Conservation (phyloP, 1,140 invertebrate genomes). For the Listronotus bonariensis region DNA sequence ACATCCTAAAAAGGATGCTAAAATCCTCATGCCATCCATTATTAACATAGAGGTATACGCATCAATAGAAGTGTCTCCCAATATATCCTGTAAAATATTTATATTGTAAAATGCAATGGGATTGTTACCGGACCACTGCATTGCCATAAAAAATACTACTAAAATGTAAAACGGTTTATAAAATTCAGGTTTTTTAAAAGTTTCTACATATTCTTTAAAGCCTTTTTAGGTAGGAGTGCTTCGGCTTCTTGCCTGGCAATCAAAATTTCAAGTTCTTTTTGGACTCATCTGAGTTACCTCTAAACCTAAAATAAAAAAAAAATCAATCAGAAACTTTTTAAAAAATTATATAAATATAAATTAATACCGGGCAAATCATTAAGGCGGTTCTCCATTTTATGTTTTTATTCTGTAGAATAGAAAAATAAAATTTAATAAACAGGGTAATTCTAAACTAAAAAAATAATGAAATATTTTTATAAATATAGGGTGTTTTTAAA, state of each 20-base stretch:
- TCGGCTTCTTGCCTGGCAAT: conserved; percentile 52
- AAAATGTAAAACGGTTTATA: conserved; percentile 64
- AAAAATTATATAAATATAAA: too few species aligned
- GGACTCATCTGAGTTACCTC: conserved; percentile 58
- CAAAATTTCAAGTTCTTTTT: conserved; percentile 58
- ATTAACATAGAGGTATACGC: conserved; percentile 66
- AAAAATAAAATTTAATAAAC: too few species aligned
- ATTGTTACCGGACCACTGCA: conserved; percentile 68
- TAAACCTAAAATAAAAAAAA: conserved; percentile 17
- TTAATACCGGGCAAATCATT: too few species aligned
- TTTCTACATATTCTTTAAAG: conserved; percentile 21
- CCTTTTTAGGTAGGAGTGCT: conserved; percentile 15
- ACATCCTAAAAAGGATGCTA: conserved; percentile 63
- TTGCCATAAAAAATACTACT: conserved; percentile 64
- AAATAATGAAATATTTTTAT: too few species aligned
- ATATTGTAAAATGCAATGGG: conserved; percentile 75
- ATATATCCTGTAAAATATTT: conserved; percentile 60
- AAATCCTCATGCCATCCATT: conserved; percentile 68
- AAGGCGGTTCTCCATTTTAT: too few species aligned
- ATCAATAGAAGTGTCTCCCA: conserved; percentile 57
- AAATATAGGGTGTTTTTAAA: too few species aligned
- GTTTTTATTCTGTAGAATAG: too few species aligned
- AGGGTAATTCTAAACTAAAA: too few species aligned
- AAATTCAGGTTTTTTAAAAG: conserved; percentile 54
- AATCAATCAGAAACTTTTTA: too few species aligned